These are phyloP conservation scores for Leptopilina syphax DNA, from an alignment of 2,888 invertebrate genomes.

Conservation along the genomic window DNA sequence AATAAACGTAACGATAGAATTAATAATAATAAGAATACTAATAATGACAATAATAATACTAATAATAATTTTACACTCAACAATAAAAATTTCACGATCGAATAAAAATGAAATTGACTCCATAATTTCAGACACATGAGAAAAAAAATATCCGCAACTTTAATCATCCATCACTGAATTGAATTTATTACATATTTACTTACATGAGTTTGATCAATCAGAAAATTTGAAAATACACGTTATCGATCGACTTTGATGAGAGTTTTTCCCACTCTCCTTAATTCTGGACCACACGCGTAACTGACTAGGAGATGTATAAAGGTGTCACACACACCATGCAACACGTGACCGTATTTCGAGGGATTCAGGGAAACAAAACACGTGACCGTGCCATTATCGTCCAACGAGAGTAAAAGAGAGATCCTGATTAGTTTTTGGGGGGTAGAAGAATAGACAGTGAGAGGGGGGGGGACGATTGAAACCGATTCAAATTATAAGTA, in stretches of 20 bases:
- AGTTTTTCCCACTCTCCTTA: conserved; percentile 13
- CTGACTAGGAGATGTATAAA: conserved; percentile 7
- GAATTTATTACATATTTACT: no score
- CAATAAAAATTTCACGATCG: no score
- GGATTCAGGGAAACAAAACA: conserved; percentile 35
- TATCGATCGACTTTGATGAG: conserved; percentile 21
- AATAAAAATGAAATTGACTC: no score
- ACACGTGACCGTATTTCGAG: conserved; percentile 36
- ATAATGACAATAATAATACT: no score
- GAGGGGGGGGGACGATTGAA: neutral
- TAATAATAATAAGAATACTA: no score
- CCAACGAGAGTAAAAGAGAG: conserved; percentile 18
- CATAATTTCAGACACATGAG: no score
- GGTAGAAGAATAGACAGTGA: no score
- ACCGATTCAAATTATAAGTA: conserved; percentile 36
- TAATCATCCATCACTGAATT: no score
- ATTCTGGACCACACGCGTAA: neutral
- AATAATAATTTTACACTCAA: no score
- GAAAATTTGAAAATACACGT: neutral
- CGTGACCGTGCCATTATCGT: conserved; percentile 34
- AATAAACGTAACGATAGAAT: no score
- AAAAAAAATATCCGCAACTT: no score
- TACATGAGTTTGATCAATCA: neutral
- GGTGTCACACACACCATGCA: conserved; percentile 25
- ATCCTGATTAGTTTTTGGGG: conserved; percentile 18